Base-by-base conservation (phyloP, 1,140 invertebrate species). In the Tetramorium alpestre region DNA sequence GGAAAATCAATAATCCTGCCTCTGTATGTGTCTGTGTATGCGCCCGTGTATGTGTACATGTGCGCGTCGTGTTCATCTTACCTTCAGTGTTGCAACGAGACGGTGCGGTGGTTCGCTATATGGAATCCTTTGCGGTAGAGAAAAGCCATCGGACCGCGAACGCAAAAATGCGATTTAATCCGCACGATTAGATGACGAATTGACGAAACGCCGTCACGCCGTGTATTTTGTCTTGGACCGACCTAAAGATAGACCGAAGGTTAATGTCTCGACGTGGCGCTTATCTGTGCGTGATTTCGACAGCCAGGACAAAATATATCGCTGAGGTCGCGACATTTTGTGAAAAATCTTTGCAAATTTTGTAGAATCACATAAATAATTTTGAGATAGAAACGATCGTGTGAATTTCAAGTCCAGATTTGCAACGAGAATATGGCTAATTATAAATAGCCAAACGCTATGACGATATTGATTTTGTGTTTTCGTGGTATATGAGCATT, bases 1-100 rank as follows among this genome's bases (percentile, higher is more conserved):
- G 88, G 92, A 94, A 95, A 95, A 95, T 95, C 94, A 95, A 95
- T 95, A 95, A 90, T 81, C n/a, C 87, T 88, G 89, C 86, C 82
- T 90, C 90, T 87, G 18, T 64, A 11, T 67, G 65, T 82, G 58
- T 33, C 73, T 5, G 44, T 6, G 82, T 89, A 73, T 88, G 73
- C 51, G 41, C 16, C n/a, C 16, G n/a, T 16, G 41, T 60, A 22
- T 22, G 8, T 58, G 13, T 87, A 81, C 60, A 58, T 84, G 76
- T 49, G 67, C 82, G 54, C 69, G 64, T 67, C 89, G 44, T 78
- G 84, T 91, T 92, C 90, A 88, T 92, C 90, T 93, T 92, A 92
- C 90, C 91, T 90, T 88, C 72, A 54, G 72, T 49, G 58, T 65
- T 75, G 87, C 85, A 80, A 16, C 41, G 65, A 49, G 41, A 69